Evolutionary conservation across 2,888 invertebrate genomes (phyloP), one percentile per base, ranked within the genome.

Genomic region (Tholera decimalis): DNA sequence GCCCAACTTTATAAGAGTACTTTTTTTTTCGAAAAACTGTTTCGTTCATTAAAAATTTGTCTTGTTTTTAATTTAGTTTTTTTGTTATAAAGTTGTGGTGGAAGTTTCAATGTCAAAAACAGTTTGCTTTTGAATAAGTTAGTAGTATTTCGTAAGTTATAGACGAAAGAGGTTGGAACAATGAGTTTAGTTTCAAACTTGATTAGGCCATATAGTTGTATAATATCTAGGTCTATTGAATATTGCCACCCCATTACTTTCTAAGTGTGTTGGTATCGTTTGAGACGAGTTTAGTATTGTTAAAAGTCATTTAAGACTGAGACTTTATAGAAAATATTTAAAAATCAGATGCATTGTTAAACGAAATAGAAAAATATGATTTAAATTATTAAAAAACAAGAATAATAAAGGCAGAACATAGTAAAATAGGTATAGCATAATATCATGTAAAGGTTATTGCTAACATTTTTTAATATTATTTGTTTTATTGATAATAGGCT

Each of bases 1-100:
- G 89, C 90, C 85, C 88, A 87, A 88, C 89, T 90, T 91, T 90
- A 85, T 56, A 68, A 76, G 77, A 82, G 80, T 76, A 88, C 86
- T 88, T 85, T 88, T 65, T n/a, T 89, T 90, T 92, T 79, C 46
- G 53, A 73, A 81, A 79, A 80, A 73, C 54, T n/a, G 58, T 75
- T 56, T 35, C 58, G 59, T 64, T 64, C 46, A 81, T 79, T 76
- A 75, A 79, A 55, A 73, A 78, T 43, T 57, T 0, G 33, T 41
- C n/a, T n/a, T n/a, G n/a, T n/a, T n/a, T n/a, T n/a, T n/a, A n/a
- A 43, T 11, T 26, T 9, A 6, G 30, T 41, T 47, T 63, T 59
- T 44, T 60, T 51, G 15, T 44, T 56, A 22, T 20, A 28, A 47
- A 73, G 68, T 74, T 49, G 43, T 13, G 26, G 35, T 3, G 13